A percentile compares a stretch with the other conserved stretches of the same genome.
These are phyloP conservation scores for Pasiphila rectangulata DNA, from an alignment of 2,888 invertebrate species.

Conservation along the genomic window DNA sequence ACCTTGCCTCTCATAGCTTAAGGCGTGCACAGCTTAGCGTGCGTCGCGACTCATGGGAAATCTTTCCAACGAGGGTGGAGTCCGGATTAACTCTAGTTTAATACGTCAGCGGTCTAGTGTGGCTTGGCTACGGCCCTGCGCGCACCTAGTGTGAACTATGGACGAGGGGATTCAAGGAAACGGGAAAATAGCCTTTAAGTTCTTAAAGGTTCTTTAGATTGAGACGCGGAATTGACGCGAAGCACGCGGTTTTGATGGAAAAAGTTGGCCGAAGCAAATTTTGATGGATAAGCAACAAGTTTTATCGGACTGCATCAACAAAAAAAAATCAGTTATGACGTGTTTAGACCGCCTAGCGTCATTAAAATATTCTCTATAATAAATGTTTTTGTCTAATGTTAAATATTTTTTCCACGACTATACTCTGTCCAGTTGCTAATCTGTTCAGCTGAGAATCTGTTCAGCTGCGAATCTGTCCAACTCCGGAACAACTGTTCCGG, in stretches of 20 bases:
- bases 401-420: too few relatives aligned
- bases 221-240: constrained; percentile 1
- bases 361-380: too few relatives aligned
- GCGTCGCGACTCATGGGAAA: constrained; percentile 63
- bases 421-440: too few relatives aligned
- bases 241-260: background rate
- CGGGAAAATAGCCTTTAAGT: background rate
- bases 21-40: constrained; percentile 41
- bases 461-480: too few relatives aligned
- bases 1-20: constrained; percentile 29
- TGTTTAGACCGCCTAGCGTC: too few relatives aligned
- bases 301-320: too few relatives aligned
- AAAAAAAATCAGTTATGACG: too few relatives aligned
- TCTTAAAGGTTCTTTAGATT: background rate
- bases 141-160: background rate
- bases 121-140: constrained; percentile 12
- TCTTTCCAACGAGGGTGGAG: constrained; percentile 68
- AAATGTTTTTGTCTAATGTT: too few relatives aligned
- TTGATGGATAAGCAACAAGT: too few relatives aligned
- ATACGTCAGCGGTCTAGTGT: constrained; percentile 56
- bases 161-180: background rate
- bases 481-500: too few relatives aligned
- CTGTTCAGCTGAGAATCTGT: too few relatives aligned
- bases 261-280: background rate
- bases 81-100: constrained; percentile 69